Base-by-base conservation (phyloP, 2,888 invertebrate species). In the Deilephila elpenor region DNA sequence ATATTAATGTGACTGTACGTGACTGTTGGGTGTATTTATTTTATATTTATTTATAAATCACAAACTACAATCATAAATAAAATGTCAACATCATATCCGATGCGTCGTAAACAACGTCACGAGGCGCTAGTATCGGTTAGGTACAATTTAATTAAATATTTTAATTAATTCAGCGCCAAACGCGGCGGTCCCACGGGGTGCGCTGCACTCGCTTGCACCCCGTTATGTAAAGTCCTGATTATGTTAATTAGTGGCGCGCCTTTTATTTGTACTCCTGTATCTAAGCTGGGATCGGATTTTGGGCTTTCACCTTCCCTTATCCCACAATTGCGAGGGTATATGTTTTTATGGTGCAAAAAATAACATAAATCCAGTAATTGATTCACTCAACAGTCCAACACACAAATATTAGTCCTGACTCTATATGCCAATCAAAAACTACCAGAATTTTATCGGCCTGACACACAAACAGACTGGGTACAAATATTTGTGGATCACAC, bases 151-250 rank as follows among this genome's bases (percentile, higher is more conserved):
- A 88, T 87, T 87, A 87, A 79, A 78, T 78, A 83, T 82, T 87
- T 88, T 88, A 89, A 89, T 89, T 84, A 87, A 87, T 88, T 86
- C 84, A 74, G 76, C 74, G 80, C 76, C 83, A 83, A 84, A 82
- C 83, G 85, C 79, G 79, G 78, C 76, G 74, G 77, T 80, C 83
- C 84, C 84, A 78, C 74, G 74, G 82, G 81, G 79, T 72, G 78
- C 82, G 83, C 80, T 84, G 86, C 84, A 84, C 81, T 72, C 56
- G 67, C 62, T 82, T 82, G 76, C 78, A 76, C 74, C 83, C 82
- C 78, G 83, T 86, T 85, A 85, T 85, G 84, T 80, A 83, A 84
- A 84, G 78, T 74, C 73, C 71, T 75, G 77, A 78, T 80, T 80
- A 80, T 78, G 78, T 70, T 74, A 78, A 78, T 78, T 56, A 72